Conservation (phyloP, 2,888 invertebrate species). For the Drosophila kokeensis region DNA sequence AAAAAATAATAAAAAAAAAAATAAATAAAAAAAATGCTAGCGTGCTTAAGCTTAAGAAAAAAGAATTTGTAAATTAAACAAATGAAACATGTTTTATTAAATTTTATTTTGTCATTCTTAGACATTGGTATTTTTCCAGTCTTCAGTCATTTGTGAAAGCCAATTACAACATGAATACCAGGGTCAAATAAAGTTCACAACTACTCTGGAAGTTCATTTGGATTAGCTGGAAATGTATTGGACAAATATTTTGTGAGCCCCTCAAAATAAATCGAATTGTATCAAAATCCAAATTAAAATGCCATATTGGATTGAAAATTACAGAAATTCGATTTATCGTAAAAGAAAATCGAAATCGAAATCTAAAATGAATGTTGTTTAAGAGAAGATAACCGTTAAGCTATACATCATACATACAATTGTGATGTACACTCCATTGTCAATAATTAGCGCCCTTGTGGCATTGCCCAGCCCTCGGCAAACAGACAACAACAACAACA, state of each 20-base stretch:
- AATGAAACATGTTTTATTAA: not conserved
- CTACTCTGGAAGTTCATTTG: not conserved
- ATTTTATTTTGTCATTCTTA: not conserved
- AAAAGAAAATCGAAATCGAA: not conserved
- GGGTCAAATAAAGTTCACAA: not conserved
- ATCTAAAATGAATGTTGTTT: not conserved
- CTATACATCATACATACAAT: not conserved
- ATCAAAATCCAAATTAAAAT: not conserved
- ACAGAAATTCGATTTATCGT: not conserved
- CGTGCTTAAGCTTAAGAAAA: too few relatives aligned
- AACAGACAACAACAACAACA: not conserved
- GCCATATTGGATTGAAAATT: not conserved
- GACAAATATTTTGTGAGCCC: not conserved
- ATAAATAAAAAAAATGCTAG: too few relatives aligned
- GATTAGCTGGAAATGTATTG: conserved; percentile 1
- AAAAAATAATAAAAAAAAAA: not conserved
- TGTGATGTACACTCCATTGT: conserved; percentile 1
- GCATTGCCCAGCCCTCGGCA: conserved; percentile 25
- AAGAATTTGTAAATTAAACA: not conserved
- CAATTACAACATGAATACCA: not conserved
- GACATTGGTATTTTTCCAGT: not conserved
- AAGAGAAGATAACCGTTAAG: not conserved
- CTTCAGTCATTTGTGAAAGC: not conserved
- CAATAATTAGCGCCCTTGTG: conserved; percentile 37
- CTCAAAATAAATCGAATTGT: not conserved